phyloP scores from a whole-genome alignment of 2,113 vertebrate genomes.

The Periophthalmus modestus region DNA sequence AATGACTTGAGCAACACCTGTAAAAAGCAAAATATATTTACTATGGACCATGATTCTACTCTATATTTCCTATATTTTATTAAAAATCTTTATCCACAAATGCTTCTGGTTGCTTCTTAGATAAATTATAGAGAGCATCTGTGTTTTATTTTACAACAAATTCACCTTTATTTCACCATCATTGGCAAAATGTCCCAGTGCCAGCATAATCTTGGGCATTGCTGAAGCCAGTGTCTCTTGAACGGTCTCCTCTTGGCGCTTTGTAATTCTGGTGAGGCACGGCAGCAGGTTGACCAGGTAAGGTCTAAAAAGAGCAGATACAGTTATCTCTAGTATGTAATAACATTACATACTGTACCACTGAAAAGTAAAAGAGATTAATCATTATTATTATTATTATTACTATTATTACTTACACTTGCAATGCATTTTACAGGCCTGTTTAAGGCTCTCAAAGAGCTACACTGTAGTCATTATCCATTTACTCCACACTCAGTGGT shows the following conservation, averaged over 20 bases:
- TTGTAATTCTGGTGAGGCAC: conserved; percentile 90
- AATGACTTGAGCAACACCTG: conserved; percentile 93
- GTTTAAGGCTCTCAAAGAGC: too few relatives aligned
- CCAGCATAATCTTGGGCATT: conserved; percentile 92
- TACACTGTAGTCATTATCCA: too few relatives aligned
- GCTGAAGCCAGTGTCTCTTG: conserved; percentile 92
- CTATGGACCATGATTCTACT: too few relatives aligned
- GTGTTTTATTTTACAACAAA: background rate
- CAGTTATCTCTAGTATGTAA: too few relatives aligned
- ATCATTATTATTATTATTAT: too few relatives aligned
- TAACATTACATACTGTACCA: too few relatives aligned
- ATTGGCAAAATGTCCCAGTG: conserved; percentile 93
- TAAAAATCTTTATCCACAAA: background rate
- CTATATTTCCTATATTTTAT: background rate
- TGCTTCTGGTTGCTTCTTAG: background rate
- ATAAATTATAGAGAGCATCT: background rate
- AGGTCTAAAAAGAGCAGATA: conserved; percentile 73
- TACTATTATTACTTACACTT: too few relatives aligned
- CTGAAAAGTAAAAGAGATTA: too few relatives aligned
- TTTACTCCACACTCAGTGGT: too few relatives aligned
- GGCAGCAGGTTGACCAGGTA: conserved; percentile 95
- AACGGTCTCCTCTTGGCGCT: conserved; percentile 90
- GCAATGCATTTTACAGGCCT: too few relatives aligned
- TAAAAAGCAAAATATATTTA: background rate
- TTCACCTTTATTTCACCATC: conserved; percentile 96